Evolutionary conservation across 1,140 invertebrate species (phyloP), one percentile per base, ranked within the genome.

Genomic region (Eubasilissa regina): DNA sequence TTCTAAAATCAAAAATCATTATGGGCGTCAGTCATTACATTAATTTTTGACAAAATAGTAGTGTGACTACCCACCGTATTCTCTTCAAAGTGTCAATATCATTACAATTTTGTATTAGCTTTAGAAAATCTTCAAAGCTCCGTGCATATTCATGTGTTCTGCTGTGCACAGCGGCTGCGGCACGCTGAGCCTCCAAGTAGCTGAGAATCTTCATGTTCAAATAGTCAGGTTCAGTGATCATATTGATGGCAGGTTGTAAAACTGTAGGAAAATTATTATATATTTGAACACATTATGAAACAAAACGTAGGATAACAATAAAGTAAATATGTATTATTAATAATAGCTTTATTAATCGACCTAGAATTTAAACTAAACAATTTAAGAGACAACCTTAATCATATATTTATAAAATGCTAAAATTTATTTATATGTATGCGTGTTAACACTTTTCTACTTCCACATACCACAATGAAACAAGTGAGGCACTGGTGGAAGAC

Each of bases 121-220:
- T 92, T 56, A 97, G 91, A 85, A 97, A 97, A 80, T 97, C 95
- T 86, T 98, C 96, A 86, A 96, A 97, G 13, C 94, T 96, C 78
- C 95, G 94, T 0, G 96, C 95, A 86, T 97, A 96, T 80, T 96
- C 94, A 83, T 96, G 96, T 0, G 94, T 96, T 79, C 93, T 92
- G 58, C 93, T 90, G 80, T 95, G 94, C 86, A 96, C 94, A 12
- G 94, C 94, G 58, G 93, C 92, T 4, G 94, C 91, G 73, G 95
- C 91, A 83, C 95, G 92, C 76, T 95, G 93, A 0, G 93, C 92
- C 85, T 96, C 93, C 68, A 98, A 93, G 84, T 96, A 96, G 74
- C 92, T 90, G 60, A 97, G 89, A 74, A 97, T 92, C 86, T 96
- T 95, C 85, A 94, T 93, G 87, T 98, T 98, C 77, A 98, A 95